Evolutionary conservation across 2,888 invertebrate species (phyloP).

Genomic region (Agrilus mali): DNA sequence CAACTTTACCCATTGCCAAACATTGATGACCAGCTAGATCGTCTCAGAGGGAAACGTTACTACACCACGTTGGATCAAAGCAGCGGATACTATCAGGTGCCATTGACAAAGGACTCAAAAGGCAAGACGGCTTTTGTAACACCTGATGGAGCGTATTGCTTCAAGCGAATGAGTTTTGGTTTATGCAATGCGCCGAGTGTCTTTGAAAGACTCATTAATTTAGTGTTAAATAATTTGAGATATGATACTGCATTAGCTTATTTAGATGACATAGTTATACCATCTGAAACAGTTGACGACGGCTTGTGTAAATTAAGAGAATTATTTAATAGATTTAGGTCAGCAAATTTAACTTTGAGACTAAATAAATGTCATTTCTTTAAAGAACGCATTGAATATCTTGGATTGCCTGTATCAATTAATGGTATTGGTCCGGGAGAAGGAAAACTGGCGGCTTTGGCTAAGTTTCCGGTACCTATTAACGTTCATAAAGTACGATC

Average conservation of each 20-base stretch:
- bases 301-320: conserved; percentile 10
- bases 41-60: conserved; percentile 11
- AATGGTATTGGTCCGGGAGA: too few species aligned
- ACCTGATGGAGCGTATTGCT: conserved; percentile 14
- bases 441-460: too few species aligned
- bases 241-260: too few species aligned
- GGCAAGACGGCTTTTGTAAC: conserved; percentile 15
- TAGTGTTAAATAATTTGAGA: conserved; percentile 8
- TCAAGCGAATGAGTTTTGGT: conserved; percentile 16
- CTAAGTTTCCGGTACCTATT: too few species aligned
- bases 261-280: conserved; percentile 15
- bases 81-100: conserved; percentile 14
- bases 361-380: conserved; percentile 7
- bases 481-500: too few species aligned
- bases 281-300: conserved; percentile 11
- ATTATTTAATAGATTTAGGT: conserved; percentile 9
- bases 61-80: conserved; percentile 15
- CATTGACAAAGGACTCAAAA: conserved; percentile 9
- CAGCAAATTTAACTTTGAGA: conserved; percentile 12
- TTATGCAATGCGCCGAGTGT: conserved; percentile 15
- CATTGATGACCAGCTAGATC: conserved; percentile 15
- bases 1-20: conserved; percentile 14
- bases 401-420: too few species aligned
- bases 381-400: too few species aligned
- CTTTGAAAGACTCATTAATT: conserved; percentile 14